These are phyloP conservation scores for Himalopsyche tibetana DNA, from an alignment of 2,888 invertebrate genomes.

Conservation along the genomic window DNA sequence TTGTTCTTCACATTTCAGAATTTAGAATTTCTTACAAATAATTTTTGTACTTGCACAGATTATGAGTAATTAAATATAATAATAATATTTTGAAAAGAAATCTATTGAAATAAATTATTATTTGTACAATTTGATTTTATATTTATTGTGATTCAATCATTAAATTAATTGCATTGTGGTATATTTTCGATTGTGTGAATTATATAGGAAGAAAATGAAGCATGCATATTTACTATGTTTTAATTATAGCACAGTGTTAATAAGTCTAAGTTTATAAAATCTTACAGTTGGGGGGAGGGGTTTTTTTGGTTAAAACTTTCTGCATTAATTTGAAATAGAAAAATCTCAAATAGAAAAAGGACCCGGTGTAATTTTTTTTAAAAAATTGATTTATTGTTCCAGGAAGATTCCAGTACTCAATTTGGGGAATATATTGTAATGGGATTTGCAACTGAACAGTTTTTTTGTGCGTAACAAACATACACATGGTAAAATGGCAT, in stretches of 20 bases:
- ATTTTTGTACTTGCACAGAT: slow-evolving; percentile 70
- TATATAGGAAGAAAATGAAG: slow-evolving; percentile 12
- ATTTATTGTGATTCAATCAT: not conserved
- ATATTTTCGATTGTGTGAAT: not conserved
- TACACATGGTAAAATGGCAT: too few relatives aligned
- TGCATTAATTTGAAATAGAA: too few relatives aligned
- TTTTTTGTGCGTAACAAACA: too few relatives aligned
- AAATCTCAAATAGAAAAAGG: too few relatives aligned
- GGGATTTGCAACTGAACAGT: too few relatives aligned
- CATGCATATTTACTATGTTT: slow-evolving; percentile 15
- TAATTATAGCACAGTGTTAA: not conserved
- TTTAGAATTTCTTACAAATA: slow-evolving; percentile 59
- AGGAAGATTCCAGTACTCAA: too few relatives aligned
- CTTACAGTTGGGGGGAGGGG: too few relatives aligned
- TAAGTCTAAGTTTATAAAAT: not conserved
- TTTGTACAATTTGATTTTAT: slow-evolving; percentile 14
- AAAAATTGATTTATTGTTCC: too few relatives aligned
- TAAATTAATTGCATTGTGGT: not conserved
- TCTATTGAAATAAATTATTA: slow-evolving; percentile 2
- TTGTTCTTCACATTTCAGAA: slow-evolving; percentile 61
- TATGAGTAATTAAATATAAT: slow-evolving; percentile 66
- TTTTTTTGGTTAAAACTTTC: too few relatives aligned
- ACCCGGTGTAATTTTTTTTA: too few relatives aligned
- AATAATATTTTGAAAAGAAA: slow-evolving; percentile 62
- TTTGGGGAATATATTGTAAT: too few relatives aligned